phyloP scores from a whole-genome alignment of 2,113 vertebrate species.

The Sciurus niger region DNA sequence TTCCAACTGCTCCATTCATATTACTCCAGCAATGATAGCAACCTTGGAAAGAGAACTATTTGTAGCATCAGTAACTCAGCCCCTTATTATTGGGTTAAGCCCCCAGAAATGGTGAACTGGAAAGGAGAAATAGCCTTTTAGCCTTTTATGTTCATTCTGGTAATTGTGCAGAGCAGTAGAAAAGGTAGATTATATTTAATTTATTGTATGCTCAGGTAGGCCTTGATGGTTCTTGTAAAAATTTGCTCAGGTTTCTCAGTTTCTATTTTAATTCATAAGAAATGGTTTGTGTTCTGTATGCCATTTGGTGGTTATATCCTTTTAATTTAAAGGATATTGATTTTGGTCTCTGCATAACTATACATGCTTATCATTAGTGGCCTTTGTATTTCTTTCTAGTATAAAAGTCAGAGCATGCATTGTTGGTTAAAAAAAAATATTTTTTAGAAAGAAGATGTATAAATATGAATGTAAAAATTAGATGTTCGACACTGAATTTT shows the following conservation, averaged over 20 bases:
- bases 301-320: not conserved
- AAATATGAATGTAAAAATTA: constrained; percentile 46
- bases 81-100: not conserved
- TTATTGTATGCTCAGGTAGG: not conserved
- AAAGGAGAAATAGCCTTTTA: not conserved
- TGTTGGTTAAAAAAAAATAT: not conserved
- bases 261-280: not conserved
- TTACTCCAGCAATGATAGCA: not conserved
- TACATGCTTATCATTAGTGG: not conserved
- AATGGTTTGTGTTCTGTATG: not conserved
- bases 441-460: not conserved
- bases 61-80: not conserved
- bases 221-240: not conserved
- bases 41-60: not conserved
- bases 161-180: not conserved
- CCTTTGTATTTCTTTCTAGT: not conserved
- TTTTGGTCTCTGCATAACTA: not conserved
- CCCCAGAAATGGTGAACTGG: not conserved
- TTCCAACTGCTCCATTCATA: not conserved
- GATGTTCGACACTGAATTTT: not conserved
- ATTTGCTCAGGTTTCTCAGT: constrained; percentile 20
- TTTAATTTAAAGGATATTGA: not conserved
- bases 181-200: not conserved
- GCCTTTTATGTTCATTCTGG: not conserved
- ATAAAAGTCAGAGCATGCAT: constrained; percentile 47